Evolutionary conservation across 2,888 invertebrate genomes (phyloP), one percentile per base, ranked within the genome.

Genomic region (Pteria penguin): DNA sequence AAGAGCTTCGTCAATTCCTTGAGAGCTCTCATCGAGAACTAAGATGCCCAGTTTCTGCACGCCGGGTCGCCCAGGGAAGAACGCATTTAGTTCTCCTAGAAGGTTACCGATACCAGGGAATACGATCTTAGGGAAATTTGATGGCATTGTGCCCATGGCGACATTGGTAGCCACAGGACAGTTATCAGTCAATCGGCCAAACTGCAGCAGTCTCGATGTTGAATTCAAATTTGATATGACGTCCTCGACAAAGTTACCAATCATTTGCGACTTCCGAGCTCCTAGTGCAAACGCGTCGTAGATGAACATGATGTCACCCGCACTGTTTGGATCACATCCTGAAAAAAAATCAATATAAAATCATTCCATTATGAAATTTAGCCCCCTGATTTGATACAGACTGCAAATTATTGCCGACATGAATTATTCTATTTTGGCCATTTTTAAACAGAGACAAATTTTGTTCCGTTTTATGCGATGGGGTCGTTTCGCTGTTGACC

Each of bases 261-360:
- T 81, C 66, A 79, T 76, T n/a, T 80, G 63, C 0, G 82, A 79
- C 55, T 81, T 82, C 24, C 78, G 79, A 8, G 80, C 80, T 24
- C 84, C 84, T 18, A 84, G 83, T 22, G 81, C 81, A 1, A 82
- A 80, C 3, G 83, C 79, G 60, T 84, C 84, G 68, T 82, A 84
- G 5, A 86, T 82, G 71, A 88, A 88, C 73, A 84, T 75, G 66
- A 89, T 69, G 76, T 89, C 88, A n/a, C 87, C 83, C 55, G 84
- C 63, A 18, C 65, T 55, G 11, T 69, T 63, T 2, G 82, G 76
- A 4, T 33, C 45, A 63, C 88, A 88, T 5, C 69, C 88, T 88
- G 81, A 61, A 81, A 79, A 26, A 32, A 61, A 69, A 69, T 33
- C 14, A 29, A 4, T 11, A n/a, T n/a, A n/a, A n/a, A n/a, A 11